Conservation (phyloP, 2,113 vertebrate genomes). For the Carettochelys insculpta region DNA sequence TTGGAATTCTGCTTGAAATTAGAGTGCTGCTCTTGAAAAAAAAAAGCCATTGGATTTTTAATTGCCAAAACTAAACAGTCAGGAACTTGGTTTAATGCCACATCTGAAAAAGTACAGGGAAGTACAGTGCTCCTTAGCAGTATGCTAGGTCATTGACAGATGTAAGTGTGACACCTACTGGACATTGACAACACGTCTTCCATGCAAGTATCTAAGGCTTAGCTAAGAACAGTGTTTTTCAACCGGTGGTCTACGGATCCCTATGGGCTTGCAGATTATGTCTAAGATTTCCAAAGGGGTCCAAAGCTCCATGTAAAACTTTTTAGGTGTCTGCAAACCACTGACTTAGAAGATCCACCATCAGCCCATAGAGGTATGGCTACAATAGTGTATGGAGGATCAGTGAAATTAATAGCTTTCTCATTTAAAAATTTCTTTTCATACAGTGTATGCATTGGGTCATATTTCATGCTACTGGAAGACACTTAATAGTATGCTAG, state of each 20-base stretch:
- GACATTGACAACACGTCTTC: not conserved
- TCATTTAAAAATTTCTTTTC: constrained; percentile 41
- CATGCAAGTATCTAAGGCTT: not conserved
- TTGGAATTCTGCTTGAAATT: not conserved
- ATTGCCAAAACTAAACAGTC: not conserved
- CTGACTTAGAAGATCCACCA: not conserved
- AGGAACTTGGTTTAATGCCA: not conserved
- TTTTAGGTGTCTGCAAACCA: not conserved
- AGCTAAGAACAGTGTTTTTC: not conserved
- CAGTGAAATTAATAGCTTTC: not conserved
- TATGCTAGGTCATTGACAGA: not conserved
- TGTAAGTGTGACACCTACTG: not conserved
- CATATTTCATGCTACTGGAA: constrained; percentile 57
- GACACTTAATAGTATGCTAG: constrained; percentile 61
- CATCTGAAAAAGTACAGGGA: not conserved
- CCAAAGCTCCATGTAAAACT: not conserved
- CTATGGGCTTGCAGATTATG: not conserved
- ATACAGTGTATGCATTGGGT: constrained; percentile 19
- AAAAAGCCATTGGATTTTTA: not conserved
- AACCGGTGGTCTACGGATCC: not conserved
- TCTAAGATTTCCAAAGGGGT: not conserved
- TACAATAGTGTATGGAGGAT: not conserved
- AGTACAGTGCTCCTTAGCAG: not conserved
- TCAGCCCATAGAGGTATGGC: accelerated
- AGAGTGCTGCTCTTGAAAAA: not conserved